Evolutionary conservation across 2,888 invertebrate species (phyloP).

Genomic region (Chalcosyrphus nemorum): DNA sequence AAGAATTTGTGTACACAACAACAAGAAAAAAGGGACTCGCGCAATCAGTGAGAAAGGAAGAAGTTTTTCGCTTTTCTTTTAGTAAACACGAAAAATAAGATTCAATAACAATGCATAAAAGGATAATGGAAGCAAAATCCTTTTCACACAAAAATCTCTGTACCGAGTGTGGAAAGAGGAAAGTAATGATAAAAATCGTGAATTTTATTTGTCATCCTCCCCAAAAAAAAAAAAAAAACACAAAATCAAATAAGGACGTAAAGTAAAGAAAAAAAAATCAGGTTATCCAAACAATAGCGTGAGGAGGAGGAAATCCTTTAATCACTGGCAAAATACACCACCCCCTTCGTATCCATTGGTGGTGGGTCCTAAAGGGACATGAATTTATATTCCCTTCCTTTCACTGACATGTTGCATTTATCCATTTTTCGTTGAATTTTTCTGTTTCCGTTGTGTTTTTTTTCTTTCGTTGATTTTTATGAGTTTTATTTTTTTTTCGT

Average conservation of each 20-base stretch:
- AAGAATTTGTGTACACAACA: background rate
- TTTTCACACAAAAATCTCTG: conserved; percentile 2
- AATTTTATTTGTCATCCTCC: conserved; percentile 33
- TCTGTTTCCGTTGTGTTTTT: conserved; percentile 25
- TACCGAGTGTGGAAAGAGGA: background rate
- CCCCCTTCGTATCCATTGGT: background rate
- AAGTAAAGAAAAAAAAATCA: conserved; percentile 4
- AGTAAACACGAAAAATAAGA: background rate
- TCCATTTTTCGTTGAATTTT: conserved; percentile 18
- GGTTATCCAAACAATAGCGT: conserved; percentile 31
- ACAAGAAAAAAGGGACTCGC: background rate
- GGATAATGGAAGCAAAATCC: conserved; percentile 12
- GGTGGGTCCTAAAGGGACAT: conserved; percentile 20
- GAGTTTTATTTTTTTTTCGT: conserved; percentile 10
- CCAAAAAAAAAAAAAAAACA: no score
- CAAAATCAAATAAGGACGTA: background rate
- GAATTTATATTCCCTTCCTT: conserved; percentile 48
- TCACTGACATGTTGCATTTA: conserved; percentile 56
- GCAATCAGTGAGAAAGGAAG: conserved; percentile 28
- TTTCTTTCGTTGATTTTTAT: background rate
- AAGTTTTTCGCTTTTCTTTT: no score
- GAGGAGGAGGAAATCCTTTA: conserved; percentile 34
- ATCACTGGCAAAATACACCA: background rate
- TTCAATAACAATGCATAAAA: conserved; percentile 20
- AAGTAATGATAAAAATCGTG: background rate